These are phyloP conservation scores for Rhea americana DNA, from an alignment of 2,113 vertebrate species.

Conservation along the genomic window DNA sequence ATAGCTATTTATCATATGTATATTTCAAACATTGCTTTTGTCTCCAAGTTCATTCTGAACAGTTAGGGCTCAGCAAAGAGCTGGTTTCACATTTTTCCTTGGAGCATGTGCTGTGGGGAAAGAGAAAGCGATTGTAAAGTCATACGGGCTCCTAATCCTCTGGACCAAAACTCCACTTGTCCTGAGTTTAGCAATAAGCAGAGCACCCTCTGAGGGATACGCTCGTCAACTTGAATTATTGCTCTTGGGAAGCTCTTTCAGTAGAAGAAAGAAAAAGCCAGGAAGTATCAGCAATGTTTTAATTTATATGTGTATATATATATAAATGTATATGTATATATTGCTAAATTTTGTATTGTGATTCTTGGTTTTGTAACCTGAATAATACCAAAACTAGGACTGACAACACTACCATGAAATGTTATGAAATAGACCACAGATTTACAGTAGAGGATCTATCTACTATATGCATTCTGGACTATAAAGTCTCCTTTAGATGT, in stretches of 20 bases:
- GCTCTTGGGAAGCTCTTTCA: not conserved
- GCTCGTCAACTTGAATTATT: accelerated
- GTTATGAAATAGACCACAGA: not conserved
- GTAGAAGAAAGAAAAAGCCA: not conserved
- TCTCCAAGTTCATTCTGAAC: not conserved
- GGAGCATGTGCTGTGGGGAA: not conserved
- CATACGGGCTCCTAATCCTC: accelerated
- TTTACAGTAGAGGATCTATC: not conserved
- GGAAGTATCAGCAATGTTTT: accelerated
- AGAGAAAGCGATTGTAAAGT: not conserved
- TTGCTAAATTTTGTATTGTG: not conserved
- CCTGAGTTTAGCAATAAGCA: not conserved
- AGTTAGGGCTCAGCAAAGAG: not conserved
- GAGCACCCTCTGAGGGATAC: accelerated
- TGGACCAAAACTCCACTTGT: not conserved
- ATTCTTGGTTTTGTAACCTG: not conserved
- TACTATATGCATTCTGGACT: not conserved
- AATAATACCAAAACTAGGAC: not conserved
- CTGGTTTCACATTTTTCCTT: not conserved
- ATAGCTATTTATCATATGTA: not conserved
- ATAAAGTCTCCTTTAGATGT: not conserved
- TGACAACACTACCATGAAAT: not conserved
- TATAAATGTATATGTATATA: not conserved
- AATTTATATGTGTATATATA: too few relatives aligned
- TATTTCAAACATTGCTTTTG: accelerated